These are phyloP conservation scores for Rhizoglyphus robini DNA, from an alignment of 1,140 invertebrate genomes.

Conservation along the genomic window DNA sequence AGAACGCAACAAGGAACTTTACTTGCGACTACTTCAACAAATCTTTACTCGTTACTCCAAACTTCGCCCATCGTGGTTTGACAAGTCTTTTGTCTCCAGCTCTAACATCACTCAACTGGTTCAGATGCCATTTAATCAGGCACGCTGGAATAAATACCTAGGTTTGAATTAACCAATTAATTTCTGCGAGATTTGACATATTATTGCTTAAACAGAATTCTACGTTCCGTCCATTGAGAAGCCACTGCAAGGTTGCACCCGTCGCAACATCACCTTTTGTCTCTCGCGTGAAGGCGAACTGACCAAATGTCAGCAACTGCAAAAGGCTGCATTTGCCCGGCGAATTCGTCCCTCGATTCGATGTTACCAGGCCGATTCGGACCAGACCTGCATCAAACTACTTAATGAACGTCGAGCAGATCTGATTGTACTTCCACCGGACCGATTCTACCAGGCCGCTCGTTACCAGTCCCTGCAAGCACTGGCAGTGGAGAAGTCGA, in stretches of 20 bases:
- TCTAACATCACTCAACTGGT: conserved; percentile 20
- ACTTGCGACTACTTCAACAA: conserved; percentile 18
- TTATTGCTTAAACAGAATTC: conserved; percentile 39
- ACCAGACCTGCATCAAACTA: conserved; percentile 49
- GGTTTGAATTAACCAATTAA: no score
- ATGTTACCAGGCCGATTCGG: conserved; percentile 40
- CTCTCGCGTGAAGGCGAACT: conserved; percentile 44
- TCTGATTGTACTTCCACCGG: conserved; percentile 50
- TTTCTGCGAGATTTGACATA: not conserved
- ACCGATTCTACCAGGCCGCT: conserved; percentile 53
- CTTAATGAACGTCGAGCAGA: conserved; percentile 49
- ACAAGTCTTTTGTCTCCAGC: conserved; percentile 16
- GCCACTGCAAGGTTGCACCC: conserved; percentile 40
- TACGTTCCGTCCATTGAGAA: conserved; percentile 64
- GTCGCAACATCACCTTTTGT: conserved; percentile 45
- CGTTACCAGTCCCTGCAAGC: conserved; percentile 31
- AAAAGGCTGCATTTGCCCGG: conserved; percentile 50
- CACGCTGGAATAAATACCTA: conserved; percentile 21
- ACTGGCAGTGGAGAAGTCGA: conserved; percentile 48
- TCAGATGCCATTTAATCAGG: not conserved
- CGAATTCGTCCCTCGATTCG: conserved; percentile 53
- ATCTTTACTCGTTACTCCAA: conserved; percentile 16
- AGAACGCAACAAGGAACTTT: conserved; percentile 17
- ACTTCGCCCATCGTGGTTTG: conserved; percentile 19
- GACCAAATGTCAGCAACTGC: conserved; percentile 50